phyloP scores from a whole-genome alignment of 2,888 invertebrate species.

The Caradrina kadenii region DNA sequence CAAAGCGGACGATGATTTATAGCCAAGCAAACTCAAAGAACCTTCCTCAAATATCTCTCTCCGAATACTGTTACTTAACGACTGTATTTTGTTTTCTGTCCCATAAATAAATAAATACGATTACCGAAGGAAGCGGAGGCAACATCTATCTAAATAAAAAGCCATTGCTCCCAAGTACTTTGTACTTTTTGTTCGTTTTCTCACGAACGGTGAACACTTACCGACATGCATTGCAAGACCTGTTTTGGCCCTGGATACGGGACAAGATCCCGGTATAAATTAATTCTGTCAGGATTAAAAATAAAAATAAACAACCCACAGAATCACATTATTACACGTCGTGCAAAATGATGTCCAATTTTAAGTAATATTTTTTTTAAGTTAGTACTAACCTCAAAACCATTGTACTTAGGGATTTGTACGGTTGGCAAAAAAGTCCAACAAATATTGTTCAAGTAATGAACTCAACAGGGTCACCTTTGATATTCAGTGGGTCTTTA shows the following conservation, averaged over 20 bases:
- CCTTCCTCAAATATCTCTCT: too few relatives aligned
- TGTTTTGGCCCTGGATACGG: conserved; percentile 57
- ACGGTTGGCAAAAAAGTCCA: too few relatives aligned
- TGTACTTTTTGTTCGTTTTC: conserved; percentile 58
- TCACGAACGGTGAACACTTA: conserved; percentile 46
- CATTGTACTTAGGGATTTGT: too few relatives aligned
- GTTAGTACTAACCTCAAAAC: neutral
- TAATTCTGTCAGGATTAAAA: conserved; percentile 36
- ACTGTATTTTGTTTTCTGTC: too few relatives aligned
- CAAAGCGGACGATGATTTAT: neutral
- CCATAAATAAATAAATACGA: conserved; percentile 3
- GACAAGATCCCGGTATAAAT: conserved; percentile 60
- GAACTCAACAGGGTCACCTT: conserved; percentile 3
- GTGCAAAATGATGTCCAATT: conserved; percentile 1
- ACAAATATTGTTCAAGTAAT: neutral
- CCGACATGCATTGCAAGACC: conserved; percentile 52
- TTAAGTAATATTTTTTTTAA: neutral
- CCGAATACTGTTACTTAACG: too few relatives aligned
- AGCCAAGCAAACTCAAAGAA: neutral
- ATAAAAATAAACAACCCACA: conserved; percentile 33
- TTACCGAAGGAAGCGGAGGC: conserved; percentile 7
- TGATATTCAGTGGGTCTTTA: neutral
- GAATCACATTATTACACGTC: conserved; percentile 32
- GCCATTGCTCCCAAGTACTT: conserved; percentile 47
- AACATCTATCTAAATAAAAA: conserved; percentile 34